Evolutionary conservation across 1,140 invertebrate genomes (phyloP), one percentile per base, ranked within the genome.

Genomic region (Papilio helenus): DNA sequence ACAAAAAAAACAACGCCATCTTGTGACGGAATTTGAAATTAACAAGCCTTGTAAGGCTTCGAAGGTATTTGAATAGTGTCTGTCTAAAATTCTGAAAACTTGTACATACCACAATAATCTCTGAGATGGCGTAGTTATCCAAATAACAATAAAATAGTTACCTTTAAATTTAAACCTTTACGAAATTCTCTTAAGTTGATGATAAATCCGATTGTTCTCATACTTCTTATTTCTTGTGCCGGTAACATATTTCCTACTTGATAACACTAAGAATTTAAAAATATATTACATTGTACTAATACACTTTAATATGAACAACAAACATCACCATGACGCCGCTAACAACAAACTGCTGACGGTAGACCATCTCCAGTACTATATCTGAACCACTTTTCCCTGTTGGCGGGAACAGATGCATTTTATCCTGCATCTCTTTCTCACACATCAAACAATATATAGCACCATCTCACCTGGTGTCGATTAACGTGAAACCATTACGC

Each of bases 401-500:
- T 92, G 90, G 91, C 89, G 90, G 90, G 91, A 93, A 93, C 85
- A 87, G 88, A 92, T 87, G 88, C 86, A 86, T 83, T 88, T 86
- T 82, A 79, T 87, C 79, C 79, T 79, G 46, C 72, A 18, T 90
- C 90, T 85, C 85, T 29, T 42, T 91, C 78, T 10, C 83, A 79
- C 89, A 58, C 4, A 71, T 34, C 8, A 16, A 18, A 26, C 39
- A 23, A 18, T 18, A 20, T 79, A 89, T 89, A 58, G 65, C 76
- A 72, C 72, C 85, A 82, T 88, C 83, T 87, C 86, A 81, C 44
- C 34, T 34, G 51, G 79, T 84, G 86, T 87, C 93, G 93, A 93
- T 93, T 93, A 92, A 91, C 90, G 84, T 91, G 87, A 92, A 92
- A 91, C 92, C 92, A 93, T 94, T 93, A 93, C 92, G 84, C 80